Evolutionary conservation across 2,113 vertebrate genomes (phyloP), one percentile per base, ranked within the genome.

Genomic region (Leiothrix lutea): DNA sequence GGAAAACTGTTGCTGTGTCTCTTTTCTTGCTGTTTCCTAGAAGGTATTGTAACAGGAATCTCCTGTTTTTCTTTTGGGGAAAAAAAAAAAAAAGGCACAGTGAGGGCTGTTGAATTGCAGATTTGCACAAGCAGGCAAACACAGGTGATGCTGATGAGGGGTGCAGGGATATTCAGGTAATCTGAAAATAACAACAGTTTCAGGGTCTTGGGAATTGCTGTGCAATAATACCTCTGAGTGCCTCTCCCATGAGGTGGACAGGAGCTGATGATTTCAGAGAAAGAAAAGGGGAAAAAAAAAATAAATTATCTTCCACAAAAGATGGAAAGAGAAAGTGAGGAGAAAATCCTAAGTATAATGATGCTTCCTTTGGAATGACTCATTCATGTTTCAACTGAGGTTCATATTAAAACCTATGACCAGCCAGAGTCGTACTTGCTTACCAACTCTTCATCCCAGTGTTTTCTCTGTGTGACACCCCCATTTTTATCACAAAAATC

Each of bases 131-230:
- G 15, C 12, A 87, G 56, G 14, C 8, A 50, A 42, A 23, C 29
- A 14, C 11, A 42, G n/a, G 11, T 16, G 65, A 56, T 48, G 5
- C 18, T 50, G 38, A 9, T 36, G 44, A 69, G 83, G 44, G 44
- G 23, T 26, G 28, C 19, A 80, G 42, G 9, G 40, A 48, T 54
- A 28, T 40, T 67, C 26, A 21, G 54, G 18, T n/a, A 16, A 67
- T 36, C 14, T 74, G 0, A 16, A 58, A 58, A 1, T 6, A 21
- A 8, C 21, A 64, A 29, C 26, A n/a, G 12, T n/a, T 45, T 15
- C n/a, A 75, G 66, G 11, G 5, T 6, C n/a, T 75, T 11, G 11
- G 38, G 22, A 85, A 58, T 16, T 0, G 0, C 25, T 44, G 44
- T n/a, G 25, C 57, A 51, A 5, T 15, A 42, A 60, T 6, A 18